Percentiles rank a stretch among this genome's conserved stretches.
phyloP scores from a whole-genome alignment of 2,797 vertebrate genomes.

The Pantherophis vulpinus region DNA sequence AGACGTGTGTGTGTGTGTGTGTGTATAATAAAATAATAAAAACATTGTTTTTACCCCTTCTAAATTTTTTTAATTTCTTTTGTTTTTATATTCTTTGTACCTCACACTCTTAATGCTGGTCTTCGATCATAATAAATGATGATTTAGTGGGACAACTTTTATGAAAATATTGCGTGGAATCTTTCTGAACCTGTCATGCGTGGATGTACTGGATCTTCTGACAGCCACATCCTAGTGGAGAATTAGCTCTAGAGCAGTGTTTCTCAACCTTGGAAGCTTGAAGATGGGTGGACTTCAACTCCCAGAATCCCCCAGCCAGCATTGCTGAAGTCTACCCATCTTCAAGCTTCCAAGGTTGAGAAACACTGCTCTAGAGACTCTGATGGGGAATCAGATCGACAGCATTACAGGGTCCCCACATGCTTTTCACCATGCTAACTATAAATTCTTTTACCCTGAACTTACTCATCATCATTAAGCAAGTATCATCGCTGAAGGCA shows the following conservation, averaged over 20 bases:
- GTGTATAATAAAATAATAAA: too few species aligned
- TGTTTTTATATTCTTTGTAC: not conserved
- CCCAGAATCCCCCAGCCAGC: too few species aligned
- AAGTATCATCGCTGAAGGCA: constrained; percentile 90
- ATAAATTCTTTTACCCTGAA: constrained; percentile 17
- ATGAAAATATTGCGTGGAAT: not conserved
- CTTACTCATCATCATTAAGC: constrained; percentile 96
- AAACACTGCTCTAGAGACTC: not conserved
- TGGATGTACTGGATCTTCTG: not conserved
- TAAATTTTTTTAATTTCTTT: not conserved
- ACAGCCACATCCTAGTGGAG: not conserved
- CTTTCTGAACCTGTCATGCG: not conserved
- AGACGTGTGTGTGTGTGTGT: too few species aligned
- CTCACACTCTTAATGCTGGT: not conserved
- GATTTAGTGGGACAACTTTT: not conserved
- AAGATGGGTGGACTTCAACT: too few species aligned
- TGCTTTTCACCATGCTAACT: not conserved
- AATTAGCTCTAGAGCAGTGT: not conserved
- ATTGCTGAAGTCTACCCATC: too few species aligned
- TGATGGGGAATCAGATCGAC: not conserved
- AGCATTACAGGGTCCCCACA: not conserved
- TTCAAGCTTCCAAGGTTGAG: too few species aligned
- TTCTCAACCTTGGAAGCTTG: too few species aligned
- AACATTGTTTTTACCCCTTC: not conserved
- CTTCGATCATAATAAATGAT: not conserved